Evolutionary conservation across 35 echinoderm and acorn worm genomes (phyloP), one percentile per base, ranked within the genome.

Genomic region (Anneissia japonica): DNA sequence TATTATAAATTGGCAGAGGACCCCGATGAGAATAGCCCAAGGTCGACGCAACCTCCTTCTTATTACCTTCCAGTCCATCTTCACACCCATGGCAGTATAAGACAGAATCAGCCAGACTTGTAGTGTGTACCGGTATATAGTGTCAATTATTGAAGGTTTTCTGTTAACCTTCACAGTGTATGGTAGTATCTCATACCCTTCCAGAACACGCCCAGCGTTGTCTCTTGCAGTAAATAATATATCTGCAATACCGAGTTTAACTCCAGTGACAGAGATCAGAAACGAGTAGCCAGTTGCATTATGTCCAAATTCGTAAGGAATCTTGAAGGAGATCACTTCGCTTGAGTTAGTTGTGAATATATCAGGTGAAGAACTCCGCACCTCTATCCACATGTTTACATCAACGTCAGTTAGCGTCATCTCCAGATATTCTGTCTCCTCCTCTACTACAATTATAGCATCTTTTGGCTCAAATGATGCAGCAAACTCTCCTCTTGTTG

Each of bases 1-100:
- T 17, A 93, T 77, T 35, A 93, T 86, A 41, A 93, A 93, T 87
- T 93, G 91, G 36, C 87, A 93, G 37, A 83, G 35, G 36, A 89
- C 80, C 13, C 91, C 91, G 32, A 93, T 89, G 19, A 93, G 32
- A 35, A 93, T 82, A 30, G 87, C 91, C 75, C 87, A 87, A 12
- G 91, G 91, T 76, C 91, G 85, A 26, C 82, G 74, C 0, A 93
- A 46, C 32, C 56, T 85, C 35, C 64, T 37, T 81, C 80, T 90
- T 33, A 93, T 81, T 11, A 31, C 73, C 21, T 38, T 55, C 82
- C 88, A 76, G 3, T 87, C 72, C 23, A 93, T 86, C 43, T 55
- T 89, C 11, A 79, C 86, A 6, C 91, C 91, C 91, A 93, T 93
- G 9, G 91, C 85, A 4, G 86, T 43, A 33, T 93, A 93, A 72